phyloP scores from a whole-genome alignment of 2,113 vertebrate species.

The Hemichromis elongatus region DNA sequence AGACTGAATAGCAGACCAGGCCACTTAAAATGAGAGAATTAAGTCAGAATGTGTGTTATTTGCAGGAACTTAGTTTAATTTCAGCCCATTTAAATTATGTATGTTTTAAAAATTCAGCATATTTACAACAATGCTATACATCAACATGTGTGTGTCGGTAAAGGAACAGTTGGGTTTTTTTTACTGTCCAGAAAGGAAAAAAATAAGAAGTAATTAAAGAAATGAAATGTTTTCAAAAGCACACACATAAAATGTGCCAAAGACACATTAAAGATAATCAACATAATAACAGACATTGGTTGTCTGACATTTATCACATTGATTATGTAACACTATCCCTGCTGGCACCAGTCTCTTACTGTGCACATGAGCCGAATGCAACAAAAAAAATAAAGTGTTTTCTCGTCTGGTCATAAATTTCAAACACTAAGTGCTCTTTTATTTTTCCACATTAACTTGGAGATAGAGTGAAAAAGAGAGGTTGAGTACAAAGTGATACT shows the following conservation, averaged over 20 bases:
- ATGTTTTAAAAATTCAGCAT: neutral
- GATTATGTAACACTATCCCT: neutral
- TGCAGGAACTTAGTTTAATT: neutral
- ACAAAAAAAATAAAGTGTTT: neutral
- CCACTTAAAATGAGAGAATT: neutral
- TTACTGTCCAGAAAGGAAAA: neutral
- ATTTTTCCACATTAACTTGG: constrained; percentile 52
- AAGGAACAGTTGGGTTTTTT: neutral
- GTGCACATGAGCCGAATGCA: neutral
- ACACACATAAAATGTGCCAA: neutral
- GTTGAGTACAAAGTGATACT: constrained; percentile 55
- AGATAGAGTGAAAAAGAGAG: constrained; percentile 47
- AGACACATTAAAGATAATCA: neutral
- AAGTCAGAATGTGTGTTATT: neutral
- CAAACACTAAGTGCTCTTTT: constrained; percentile 44
- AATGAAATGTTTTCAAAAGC: neutral
- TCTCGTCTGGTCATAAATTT: constrained; percentile 38
- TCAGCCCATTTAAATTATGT: no score
- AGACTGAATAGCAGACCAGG: neutral
- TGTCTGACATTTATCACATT: neutral
- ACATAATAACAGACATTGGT: neutral
- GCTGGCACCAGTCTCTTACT: neutral
- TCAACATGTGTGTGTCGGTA: neutral
- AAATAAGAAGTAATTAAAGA: neutral
- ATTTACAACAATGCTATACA: neutral